These are phyloP conservation scores for Brassicogethes aeneus DNA, from an alignment of 2,888 invertebrate species.

Conservation along the genomic window DNA sequence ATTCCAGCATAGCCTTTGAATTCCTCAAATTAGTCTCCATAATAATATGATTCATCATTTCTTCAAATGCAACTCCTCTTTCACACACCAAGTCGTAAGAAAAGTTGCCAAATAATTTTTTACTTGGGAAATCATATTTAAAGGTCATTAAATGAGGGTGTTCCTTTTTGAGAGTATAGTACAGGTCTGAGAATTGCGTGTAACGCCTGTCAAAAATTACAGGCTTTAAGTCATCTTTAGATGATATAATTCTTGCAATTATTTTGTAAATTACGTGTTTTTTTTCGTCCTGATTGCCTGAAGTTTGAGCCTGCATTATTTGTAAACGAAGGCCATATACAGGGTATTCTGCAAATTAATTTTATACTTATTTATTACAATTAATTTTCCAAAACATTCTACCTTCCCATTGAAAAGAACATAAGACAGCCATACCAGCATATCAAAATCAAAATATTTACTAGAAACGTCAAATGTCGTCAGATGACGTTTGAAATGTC, in stretches of 20 bases:
- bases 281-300: conserved; percentile 47
- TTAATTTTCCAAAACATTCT: background rate
- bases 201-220: conserved; percentile 61
- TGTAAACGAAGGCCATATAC: conserved; percentile 49
- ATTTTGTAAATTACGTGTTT: conserved; percentile 64
- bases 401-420: too few relatives aligned
- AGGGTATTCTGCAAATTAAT: conserved; percentile 21
- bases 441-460: too few relatives aligned
- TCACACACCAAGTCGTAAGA: conserved; percentile 56
- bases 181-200: conserved; percentile 61
- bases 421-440: too few relatives aligned
- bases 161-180: conserved; percentile 51
- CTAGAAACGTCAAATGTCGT: too few relatives aligned
- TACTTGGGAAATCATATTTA: conserved; percentile 52
- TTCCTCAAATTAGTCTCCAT: conserved; percentile 49
- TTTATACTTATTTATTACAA: background rate
- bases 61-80: conserved; percentile 57
- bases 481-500: too few relatives aligned
- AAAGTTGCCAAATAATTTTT: conserved; percentile 50
- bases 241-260: conserved; percentile 52
- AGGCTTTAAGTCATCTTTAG: conserved; percentile 47
- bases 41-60: conserved; percentile 49
- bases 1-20: conserved; percentile 48
- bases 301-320: conserved; percentile 57
- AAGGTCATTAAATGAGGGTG: conserved; percentile 46